Evolutionary conservation across 2,888 invertebrate species (phyloP), one percentile per base, ranked within the genome.

Genomic region (Catocala fraxini): DNA sequence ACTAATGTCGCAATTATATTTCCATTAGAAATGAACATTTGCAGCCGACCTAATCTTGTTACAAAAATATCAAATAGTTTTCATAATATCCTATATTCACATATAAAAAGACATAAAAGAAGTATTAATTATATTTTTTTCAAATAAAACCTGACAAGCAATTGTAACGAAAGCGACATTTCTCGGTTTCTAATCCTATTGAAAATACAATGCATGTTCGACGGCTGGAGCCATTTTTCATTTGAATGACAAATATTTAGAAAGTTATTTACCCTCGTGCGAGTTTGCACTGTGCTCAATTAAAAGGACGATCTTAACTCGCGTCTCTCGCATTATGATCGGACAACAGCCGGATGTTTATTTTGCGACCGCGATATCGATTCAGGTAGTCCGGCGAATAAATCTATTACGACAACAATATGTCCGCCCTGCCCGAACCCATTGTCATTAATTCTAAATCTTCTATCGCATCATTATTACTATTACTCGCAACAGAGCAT

Each of bases 181-280:
- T 89, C 86, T 90, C 87, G 91, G 89, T 89, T 88, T 86, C 87
- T 93, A 93, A 93, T 93, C 92, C 92, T 82, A 93, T 93, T 91
- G 86, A 90, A 81, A 83, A 82, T 73, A 91, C 89, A 89, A 90
- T 87, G 84, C 81, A 84, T 80, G 82, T 84, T 77, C 81, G 86
- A 82, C 84, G 85, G 86, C 79, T 84, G 83, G 75, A 81, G 83
- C 89, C 90, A 92, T 93, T 92, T 91, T 92, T 93, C 93, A 93
- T 91, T 89, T 88, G 82, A 87, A 91, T 87, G 91, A 90, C 92
- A 93, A 93, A 93, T 93, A 92, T 93, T 93, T 91, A 89, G 93
- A 93, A 93, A 91, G 92, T 88, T 92, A 92, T 93, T 92, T 91
- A 89, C 90, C 85, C 86, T 86, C 85, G 89, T 88, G 86, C 83